Conservation (phyloP, 2,113 vertebrate species). For the Corythaeola cristata region DNA sequence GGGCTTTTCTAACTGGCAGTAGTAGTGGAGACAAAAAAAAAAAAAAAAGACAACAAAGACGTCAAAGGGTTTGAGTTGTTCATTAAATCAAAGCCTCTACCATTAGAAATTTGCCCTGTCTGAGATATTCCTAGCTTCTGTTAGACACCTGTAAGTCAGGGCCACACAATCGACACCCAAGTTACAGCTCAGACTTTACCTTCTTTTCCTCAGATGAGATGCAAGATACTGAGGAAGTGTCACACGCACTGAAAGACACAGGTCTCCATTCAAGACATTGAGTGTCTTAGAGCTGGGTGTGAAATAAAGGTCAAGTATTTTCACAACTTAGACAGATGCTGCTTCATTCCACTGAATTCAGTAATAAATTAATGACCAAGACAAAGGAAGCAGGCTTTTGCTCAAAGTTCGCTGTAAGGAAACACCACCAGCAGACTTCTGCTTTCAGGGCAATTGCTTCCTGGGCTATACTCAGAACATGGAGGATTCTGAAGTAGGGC, state of each 20-base stretch:
- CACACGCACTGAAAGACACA: background rate
- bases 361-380: constrained; percentile 23
- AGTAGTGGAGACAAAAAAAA: background rate
- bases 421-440: constrained; percentile 22
- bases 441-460: constrained; percentile 26
- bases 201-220: constrained; percentile 34
- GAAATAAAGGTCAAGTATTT: background rate
- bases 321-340: constrained; percentile 23
- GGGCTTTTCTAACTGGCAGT: background rate
- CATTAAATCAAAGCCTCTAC: constrained; percentile 17
- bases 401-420: background rate
- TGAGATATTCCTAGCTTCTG: background rate
- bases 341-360: constrained; percentile 35
- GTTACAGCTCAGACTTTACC: background rate
- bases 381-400: constrained; percentile 28
- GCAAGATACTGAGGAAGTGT: background rate
- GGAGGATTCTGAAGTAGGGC: constrained; percentile 6
- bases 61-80: background rate
- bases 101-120: constrained; percentile 6
- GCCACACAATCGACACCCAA: background rate
- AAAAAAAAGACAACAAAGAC: background rate
- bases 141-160: background rate
- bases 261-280: background rate
- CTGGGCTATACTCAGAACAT: background rate
- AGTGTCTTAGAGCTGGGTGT: background rate